Percentiles rank a stretch among this genome's conserved stretches.
Conservation (phyloP, 2,888 invertebrate genomes). For the Macrosiphum euphorbiae region DNA sequence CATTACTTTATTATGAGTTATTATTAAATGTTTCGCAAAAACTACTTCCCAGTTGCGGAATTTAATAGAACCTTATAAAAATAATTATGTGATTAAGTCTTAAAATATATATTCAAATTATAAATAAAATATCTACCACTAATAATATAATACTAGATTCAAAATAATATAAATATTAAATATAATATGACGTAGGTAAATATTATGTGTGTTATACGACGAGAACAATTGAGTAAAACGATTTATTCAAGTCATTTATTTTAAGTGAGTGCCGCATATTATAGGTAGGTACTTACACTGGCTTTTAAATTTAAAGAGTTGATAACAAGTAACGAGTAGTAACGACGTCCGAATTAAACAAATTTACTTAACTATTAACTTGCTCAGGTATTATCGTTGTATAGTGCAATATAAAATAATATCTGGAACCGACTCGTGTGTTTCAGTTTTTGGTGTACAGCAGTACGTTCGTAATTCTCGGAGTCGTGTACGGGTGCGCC, state of each 20-base stretch:
- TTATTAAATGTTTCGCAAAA: no score
- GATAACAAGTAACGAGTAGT: not conserved
- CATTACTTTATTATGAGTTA: no score
- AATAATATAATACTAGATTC: not conserved
- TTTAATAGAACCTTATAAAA: not conserved
- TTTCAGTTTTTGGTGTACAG: conserved; percentile 43
- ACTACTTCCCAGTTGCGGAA: no score
- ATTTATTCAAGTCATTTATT: not conserved
- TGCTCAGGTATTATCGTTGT: not conserved
- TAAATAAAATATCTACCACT: not conserved
- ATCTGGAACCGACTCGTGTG: not conserved
- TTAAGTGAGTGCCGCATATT: not conserved
- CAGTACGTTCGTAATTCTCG: not conserved
- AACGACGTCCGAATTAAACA: not conserved
- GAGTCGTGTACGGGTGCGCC: not conserved
- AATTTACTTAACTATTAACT: not conserved
- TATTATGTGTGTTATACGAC: not conserved
- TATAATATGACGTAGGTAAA: no score
- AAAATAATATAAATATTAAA: not conserved
- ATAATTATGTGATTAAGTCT: not conserved
- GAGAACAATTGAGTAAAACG: not conserved
- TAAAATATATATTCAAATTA: not conserved
- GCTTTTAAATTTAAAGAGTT: not conserved
- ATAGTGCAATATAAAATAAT: not conserved
- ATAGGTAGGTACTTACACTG: no score